Conservation (phyloP, 2,113 vertebrate species). For the Neotoma lepida region DNA sequence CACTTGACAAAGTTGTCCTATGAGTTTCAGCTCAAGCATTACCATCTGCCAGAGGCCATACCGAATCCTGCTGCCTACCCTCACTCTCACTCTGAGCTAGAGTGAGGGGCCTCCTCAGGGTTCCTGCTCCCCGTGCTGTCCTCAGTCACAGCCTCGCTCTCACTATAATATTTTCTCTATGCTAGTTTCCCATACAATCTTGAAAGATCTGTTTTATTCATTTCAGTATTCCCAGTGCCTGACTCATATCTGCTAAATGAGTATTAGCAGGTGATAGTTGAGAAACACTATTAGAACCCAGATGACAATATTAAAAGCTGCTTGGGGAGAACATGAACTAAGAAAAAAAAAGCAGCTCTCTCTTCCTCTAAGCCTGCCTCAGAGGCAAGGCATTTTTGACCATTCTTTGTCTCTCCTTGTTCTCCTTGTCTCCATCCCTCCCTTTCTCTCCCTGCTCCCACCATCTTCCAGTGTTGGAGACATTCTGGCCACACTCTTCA, state of each 20-base stretch:
- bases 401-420: not conserved
- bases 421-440: not conserved
- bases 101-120: not conserved
- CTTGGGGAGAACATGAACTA: slow-evolving; percentile 23
- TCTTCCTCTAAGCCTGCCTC: slow-evolving; percentile 29
- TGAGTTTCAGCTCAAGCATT: not conserved
- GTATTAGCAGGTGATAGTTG: slow-evolving; percentile 15
- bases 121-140: not conserved
- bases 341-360: not conserved
- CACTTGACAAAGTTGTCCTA: slow-evolving; percentile 38
- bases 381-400: not conserved
- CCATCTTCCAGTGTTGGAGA: not conserved
- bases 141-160: not conserved
- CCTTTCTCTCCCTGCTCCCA: not conserved
- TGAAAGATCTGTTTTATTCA: slow-evolving; percentile 14
- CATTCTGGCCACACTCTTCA: not conserved
- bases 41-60: slow-evolving; percentile 21
- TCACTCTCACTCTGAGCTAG: not conserved
- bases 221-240: slow-evolving; percentile 1
- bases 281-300: not conserved
- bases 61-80: not conserved
- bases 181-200: not conserved
- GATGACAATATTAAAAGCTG: not conserved
- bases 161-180: not conserved
- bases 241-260: slow-evolving; percentile 21